A percentile compares a stretch with the other conserved stretches of the same genome.
Conservation (phyloP, 2,797 vertebrate genomes). For the Gila robusta region DNA sequence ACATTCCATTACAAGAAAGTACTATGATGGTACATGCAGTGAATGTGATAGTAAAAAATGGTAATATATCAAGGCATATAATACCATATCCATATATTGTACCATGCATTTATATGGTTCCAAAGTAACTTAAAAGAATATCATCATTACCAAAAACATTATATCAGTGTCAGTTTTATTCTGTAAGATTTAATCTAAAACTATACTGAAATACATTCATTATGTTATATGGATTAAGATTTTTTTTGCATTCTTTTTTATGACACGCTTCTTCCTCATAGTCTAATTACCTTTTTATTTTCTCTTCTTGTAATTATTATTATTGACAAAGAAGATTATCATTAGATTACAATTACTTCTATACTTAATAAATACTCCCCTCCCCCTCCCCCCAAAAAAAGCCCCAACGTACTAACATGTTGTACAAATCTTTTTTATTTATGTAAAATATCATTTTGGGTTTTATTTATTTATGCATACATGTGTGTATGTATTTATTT, state of each 20-base stretch:
- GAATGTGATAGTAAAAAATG: background rate
- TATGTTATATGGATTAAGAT: conserved; percentile 38
- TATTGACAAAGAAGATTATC: background rate
- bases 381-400: no score
- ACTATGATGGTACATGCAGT: background rate
- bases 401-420: background rate
- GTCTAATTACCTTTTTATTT: background rate
- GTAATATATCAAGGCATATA: background rate
- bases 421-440: background rate
- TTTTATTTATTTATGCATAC: background rate
- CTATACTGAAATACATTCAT: background rate
- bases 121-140: background rate
- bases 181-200: background rate
- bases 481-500: background rate
- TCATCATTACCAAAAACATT: background rate
- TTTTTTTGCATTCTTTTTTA: background rate
- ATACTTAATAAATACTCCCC: no score
- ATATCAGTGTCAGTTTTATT: background rate
- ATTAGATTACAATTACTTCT: background rate
- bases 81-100: background rate
- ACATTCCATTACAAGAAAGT: background rate
- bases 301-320: background rate
- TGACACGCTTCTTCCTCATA: background rate
- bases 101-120: background rate
- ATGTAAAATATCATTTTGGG: background rate